phyloP scores from a whole-genome alignment of 2,888 invertebrate species.

The Cryptocephalus moraei region DNA sequence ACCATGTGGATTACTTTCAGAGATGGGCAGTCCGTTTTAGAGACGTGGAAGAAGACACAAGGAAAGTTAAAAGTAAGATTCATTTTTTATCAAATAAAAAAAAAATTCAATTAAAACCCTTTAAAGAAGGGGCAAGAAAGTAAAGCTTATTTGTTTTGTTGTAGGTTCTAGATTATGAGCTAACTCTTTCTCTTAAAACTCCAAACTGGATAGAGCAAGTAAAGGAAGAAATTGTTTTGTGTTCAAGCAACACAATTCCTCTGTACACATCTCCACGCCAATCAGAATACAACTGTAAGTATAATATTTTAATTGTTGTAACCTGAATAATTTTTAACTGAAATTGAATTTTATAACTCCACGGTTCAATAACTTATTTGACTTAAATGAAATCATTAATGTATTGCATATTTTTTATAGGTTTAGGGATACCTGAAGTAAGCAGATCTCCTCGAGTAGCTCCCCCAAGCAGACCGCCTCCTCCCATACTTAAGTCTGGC shows the following conservation, averaged over 20 bases:
- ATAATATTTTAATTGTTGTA: neutral
- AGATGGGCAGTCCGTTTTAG: slow-evolving; percentile 79
- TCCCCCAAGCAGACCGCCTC: slow-evolving; percentile 46
- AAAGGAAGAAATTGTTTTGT: slow-evolving; percentile 72
- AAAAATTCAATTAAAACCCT: neutral
- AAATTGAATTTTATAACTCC: too few species aligned
- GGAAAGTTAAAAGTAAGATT: slow-evolving; percentile 17
- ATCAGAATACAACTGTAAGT: slow-evolving; percentile 37
- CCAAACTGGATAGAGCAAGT: slow-evolving; percentile 77
- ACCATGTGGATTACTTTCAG: slow-evolving; percentile 89
- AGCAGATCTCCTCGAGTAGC: slow-evolving; percentile 28
- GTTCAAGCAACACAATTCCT: slow-evolving; percentile 76
- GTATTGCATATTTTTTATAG: slow-evolving; percentile 10
- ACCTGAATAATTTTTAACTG: too few species aligned
- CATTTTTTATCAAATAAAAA: neutral
- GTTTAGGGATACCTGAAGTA: slow-evolving; percentile 41
- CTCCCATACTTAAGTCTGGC: slow-evolving; percentile 37
- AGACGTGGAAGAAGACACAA: slow-evolving; percentile 42
- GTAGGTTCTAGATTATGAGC: slow-evolving; percentile 52
- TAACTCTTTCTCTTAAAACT: slow-evolving; percentile 65
- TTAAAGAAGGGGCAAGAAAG: too few species aligned
- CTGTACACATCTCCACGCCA: slow-evolving; percentile 41
- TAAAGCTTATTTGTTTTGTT: slow-evolving; percentile 26
- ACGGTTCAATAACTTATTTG: too few species aligned
- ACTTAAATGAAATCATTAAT: too few species aligned